Percentiles rank a stretch among this genome's conserved stretches.
These are phyloP conservation scores for Rhea pennata DNA, from an alignment of 2,113 vertebrate genomes.

Conservation along the genomic window DNA sequence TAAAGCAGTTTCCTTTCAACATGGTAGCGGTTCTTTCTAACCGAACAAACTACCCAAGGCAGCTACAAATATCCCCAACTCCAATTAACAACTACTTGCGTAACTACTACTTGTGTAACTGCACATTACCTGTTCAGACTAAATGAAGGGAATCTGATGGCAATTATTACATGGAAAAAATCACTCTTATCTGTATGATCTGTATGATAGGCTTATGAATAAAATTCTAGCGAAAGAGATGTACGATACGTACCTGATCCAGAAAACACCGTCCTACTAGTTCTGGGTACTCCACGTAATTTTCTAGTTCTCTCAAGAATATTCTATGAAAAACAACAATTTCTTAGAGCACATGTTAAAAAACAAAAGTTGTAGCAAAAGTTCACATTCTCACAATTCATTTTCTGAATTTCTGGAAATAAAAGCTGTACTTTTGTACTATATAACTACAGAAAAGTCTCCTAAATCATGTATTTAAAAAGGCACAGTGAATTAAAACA, in stretches of 20 bases:
- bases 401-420: background rate
- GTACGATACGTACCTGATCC: slow-evolving; percentile 81
- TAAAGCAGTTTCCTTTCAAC: background rate
- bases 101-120: background rate
- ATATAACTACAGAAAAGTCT: background rate
- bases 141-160: background rate
- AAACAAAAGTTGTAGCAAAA: background rate
- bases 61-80: background rate
- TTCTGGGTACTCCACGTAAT: slow-evolving; percentile 89
- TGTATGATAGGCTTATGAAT: background rate
- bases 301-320: slow-evolving; percentile 91
- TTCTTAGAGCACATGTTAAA: background rate
- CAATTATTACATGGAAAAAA: background rate
- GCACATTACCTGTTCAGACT: background rate
- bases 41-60: background rate
- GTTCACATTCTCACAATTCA: background rate
- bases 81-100: background rate
- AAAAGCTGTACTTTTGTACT: background rate
- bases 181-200: background rate
- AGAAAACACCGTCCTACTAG: slow-evolving; percentile 93
- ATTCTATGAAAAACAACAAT: slow-evolving; percentile 77
- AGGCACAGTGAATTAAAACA: background rate
- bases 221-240: background rate
- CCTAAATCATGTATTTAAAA: background rate
- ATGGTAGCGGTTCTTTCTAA: background rate